Percentiles rank a stretch among this genome's conserved stretches.
phyloP scores from a whole-genome alignment of 2,797 vertebrate species.

The Crax fasciolata region DNA sequence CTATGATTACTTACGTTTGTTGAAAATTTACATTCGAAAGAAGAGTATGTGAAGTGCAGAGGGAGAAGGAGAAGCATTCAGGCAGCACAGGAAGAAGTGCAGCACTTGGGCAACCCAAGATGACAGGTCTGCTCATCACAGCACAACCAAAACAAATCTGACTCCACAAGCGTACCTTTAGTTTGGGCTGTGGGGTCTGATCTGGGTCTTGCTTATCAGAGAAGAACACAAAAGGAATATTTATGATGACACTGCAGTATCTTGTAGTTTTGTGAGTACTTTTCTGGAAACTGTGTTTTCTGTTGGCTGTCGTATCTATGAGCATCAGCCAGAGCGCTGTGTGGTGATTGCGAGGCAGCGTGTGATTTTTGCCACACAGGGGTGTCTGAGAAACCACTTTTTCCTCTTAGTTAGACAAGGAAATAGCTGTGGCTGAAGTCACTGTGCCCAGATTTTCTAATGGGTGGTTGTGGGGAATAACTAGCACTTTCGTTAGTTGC shows the following conservation, averaged over 20 bases:
- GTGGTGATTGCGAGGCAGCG: rapidly evolving
- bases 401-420: not conserved
- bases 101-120: rapidly evolving
- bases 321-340: rapidly evolving
- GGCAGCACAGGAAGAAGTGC: rapidly evolving
- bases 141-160: rapidly evolving
- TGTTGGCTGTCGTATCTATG: not conserved
- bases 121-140: not conserved
- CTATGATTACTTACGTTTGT: rapidly evolving
- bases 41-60: rapidly evolving
- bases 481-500: not conserved
- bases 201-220: rapidly evolving
- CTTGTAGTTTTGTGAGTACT: rapidly evolving
- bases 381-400: not conserved
- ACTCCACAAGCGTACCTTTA: rapidly evolving
- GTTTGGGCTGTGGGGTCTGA: rapidly evolving
- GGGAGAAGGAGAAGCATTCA: not conserved
- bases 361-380: not conserved
- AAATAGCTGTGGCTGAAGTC: not conserved
- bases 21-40: not conserved
- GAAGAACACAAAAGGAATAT: rapidly evolving
- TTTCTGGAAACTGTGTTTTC: not conserved
- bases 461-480: not conserved
- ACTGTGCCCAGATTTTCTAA: not conserved
- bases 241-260: rapidly evolving